Percentiles rank a stretch among this genome's conserved stretches.
These are phyloP conservation scores for Panthera tigris DNA, from an alignment of 2,113 vertebrate genomes.

Conservation along the genomic window DNA sequence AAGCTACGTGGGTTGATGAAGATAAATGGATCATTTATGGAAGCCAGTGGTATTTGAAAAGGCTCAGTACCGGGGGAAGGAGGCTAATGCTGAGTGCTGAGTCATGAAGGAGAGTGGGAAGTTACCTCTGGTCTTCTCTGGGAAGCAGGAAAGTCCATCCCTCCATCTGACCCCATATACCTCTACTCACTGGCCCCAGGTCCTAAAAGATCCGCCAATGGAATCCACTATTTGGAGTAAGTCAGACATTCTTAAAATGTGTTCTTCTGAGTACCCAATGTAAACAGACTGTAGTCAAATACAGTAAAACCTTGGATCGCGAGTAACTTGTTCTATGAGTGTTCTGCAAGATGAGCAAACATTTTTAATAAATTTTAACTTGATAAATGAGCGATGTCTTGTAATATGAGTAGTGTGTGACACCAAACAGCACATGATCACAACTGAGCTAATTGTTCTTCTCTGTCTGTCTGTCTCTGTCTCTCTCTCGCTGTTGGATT, in stretches of 20 bases:
- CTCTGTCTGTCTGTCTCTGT: too few species aligned
- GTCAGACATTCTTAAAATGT: neutral
- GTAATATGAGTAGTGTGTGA: too few species aligned
- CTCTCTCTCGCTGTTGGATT: too few species aligned
- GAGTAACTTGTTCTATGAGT: too few species aligned
- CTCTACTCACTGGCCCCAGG: neutral
- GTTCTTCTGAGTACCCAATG: neutral
- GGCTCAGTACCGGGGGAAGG: neutral
- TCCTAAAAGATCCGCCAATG: neutral
- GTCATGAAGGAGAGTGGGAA: neutral
- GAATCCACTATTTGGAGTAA: neutral
- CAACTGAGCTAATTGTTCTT: too few species aligned
- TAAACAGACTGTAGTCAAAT: neutral
- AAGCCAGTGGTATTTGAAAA: neutral
- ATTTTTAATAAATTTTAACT: too few species aligned
- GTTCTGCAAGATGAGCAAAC: too few species aligned
- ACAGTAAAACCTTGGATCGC: neutral
- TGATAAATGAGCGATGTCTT: too few species aligned
- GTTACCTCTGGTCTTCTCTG: neutral
- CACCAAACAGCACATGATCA: too few species aligned
- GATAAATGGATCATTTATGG: neutral
- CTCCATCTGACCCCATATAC: neutral
- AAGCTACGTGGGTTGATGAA: neutral
- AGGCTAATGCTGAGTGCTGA: neutral
- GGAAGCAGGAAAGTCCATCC: neutral